Conservation (phyloP, 1,140 invertebrate species). For the Tetragonula clypearis region DNA sequence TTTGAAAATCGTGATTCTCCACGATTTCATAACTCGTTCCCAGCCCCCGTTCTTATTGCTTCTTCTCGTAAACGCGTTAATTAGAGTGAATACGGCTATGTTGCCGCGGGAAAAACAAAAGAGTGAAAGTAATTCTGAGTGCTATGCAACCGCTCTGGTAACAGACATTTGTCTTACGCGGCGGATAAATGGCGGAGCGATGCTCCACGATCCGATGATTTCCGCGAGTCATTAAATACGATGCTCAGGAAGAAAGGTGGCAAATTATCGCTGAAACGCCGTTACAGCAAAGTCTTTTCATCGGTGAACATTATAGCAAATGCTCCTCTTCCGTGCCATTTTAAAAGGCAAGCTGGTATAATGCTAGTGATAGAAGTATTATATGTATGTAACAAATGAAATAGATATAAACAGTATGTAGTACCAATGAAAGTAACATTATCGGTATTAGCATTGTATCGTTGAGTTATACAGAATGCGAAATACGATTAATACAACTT, state of each 20-base stretch:
- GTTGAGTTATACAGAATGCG: too few species aligned
- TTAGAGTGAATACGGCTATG: background rate
- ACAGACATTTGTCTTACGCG: background rate
- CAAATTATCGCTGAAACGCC: background rate
- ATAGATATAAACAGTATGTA: too few species aligned
- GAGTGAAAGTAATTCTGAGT: slow-evolving; percentile 13
- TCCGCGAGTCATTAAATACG: slow-evolving; percentile 2
- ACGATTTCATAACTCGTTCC: background rate
- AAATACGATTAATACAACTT: too few species aligned
- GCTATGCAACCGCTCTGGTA: background rate
- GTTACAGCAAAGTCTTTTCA: background rate
- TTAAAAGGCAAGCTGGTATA: background rate
- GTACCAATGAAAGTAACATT: too few species aligned
- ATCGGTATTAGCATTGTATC: too few species aligned
- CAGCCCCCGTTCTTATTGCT: background rate
- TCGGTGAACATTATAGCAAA: background rate
- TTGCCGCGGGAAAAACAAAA: background rate
- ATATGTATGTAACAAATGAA: too few species aligned
- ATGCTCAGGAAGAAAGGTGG: background rate
- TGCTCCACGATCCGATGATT: background rate
- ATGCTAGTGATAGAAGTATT: too few species aligned
- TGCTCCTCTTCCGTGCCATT: background rate
- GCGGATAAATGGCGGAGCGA: background rate
- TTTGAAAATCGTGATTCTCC: background rate
- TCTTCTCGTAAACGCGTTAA: slow-evolving; percentile 17